phyloP scores from a whole-genome alignment of 2,888 invertebrate species.

The Trachelus iudaicus region DNA sequence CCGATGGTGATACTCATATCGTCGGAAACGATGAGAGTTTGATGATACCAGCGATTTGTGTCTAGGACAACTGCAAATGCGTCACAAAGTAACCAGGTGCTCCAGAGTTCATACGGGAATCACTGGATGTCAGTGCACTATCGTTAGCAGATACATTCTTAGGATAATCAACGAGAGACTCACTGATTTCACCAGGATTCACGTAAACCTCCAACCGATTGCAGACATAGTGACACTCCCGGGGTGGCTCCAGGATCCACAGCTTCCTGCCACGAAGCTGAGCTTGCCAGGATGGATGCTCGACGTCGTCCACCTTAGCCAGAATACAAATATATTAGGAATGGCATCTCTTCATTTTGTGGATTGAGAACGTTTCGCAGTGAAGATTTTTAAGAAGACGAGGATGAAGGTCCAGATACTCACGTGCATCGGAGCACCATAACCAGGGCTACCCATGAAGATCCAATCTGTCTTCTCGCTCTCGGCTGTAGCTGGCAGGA shows the following conservation, averaged over 20 bases:
- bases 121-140: no score
- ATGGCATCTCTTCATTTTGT: neutral
- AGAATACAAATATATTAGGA: slow-evolving; percentile 10
- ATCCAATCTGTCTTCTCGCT: slow-evolving; percentile 95
- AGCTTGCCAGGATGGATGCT: slow-evolving; percentile 96
- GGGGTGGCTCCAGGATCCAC: slow-evolving; percentile 92
- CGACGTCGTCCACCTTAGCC: slow-evolving; percentile 89
- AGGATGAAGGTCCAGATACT: slow-evolving; percentile 53
- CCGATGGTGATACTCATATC: slow-evolving; percentile 96
- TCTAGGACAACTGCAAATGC: slow-evolving; percentile 85
- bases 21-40: slow-evolving; percentile 86
- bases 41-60: slow-evolving; percentile 97
- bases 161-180: slow-evolving; percentile 54
- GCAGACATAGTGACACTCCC: slow-evolving; percentile 89
- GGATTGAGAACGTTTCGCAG: no score
- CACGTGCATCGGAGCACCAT: slow-evolving; percentile 96
- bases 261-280: slow-evolving; percentile 89
- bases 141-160: no score
- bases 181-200: slow-evolving; percentile 90
- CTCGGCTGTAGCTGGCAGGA: slow-evolving; percentile 87
- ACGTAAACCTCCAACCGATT: slow-evolving; percentile 77
- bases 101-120: no score
- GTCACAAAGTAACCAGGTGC: no score
- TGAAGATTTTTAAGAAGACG: neutral
- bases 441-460: slow-evolving; percentile 95